Base-by-base conservation (phyloP, 2,888 invertebrate genomes). In the Metopia argyrocephala region DNA sequence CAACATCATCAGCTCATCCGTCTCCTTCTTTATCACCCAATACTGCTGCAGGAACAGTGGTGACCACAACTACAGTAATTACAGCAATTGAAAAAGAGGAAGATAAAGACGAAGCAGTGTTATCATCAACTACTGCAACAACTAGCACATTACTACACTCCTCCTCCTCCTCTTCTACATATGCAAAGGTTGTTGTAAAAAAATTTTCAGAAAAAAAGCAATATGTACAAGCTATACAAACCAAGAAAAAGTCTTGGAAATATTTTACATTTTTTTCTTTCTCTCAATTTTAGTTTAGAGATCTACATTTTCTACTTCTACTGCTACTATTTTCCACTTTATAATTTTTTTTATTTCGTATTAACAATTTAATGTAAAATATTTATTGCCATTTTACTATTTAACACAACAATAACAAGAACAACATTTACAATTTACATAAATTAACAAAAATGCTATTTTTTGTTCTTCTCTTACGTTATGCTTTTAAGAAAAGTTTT, bases 121-220 rank as follows among this genome's bases (percentile, higher is more conserved):
- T n/a, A n/a, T n/a, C n/a, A n/a, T n/a, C n/a, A n/a, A n/a, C n/a
- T n/a, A n/a, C n/a, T n/a, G n/a, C n/a, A n/a, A n/a, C n/a, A n/a
- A n/a, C n/a, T 38, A 38, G 15, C 38, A 12, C 38, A 38, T 3
- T 38, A 5, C 52, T 31, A 6, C 50, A 21, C 18, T 5, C 27
- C 5, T 3, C 50, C 12, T 31, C 52, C 1, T 31, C 65, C 20
- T 50, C 65, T 1, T 52, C 18, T 25, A 59, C 61, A 54, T 27
- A 45, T n/a, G 38, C 70, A 61, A 81, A 81, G 81, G 81, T 81
- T 78, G 78, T 81, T 81, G 69, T 81, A 28, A 66, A 20, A 18
- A 7, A n/a, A 7, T 56, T 68, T 61, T 52, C 38, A 54, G 9
- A 20, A 27, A 48, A 48, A 25, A 28, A 54, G 61, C 28, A 2